A percentile compares a stretch with the other conserved stretches of the same genome.
These are phyloP conservation scores for Platichthys stellatus DNA, from an alignment of 2,113 vertebrate genomes.

Conservation along the genomic window DNA sequence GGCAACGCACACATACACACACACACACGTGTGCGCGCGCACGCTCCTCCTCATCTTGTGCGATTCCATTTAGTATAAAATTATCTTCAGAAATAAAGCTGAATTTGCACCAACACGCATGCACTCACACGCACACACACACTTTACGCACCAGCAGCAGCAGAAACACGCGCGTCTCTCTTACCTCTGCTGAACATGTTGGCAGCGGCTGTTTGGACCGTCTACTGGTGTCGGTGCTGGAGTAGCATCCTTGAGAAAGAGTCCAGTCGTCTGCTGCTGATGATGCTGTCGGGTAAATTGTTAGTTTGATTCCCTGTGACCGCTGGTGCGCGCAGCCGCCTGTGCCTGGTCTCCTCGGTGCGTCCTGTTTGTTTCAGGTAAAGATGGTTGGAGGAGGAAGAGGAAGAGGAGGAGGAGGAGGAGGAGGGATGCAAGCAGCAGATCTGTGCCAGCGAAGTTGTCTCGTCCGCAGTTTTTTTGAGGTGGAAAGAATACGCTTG, in stretches of 20 bases:
- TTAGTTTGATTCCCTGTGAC: slow-evolving; percentile 50
- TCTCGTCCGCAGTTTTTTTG: slow-evolving; percentile 4
- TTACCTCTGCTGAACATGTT: slow-evolving; percentile 81
- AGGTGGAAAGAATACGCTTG: background rate
- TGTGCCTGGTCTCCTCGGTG: slow-evolving; percentile 35
- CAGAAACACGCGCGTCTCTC: slow-evolving; percentile 26
- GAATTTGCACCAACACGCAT: slow-evolving; percentile 4
- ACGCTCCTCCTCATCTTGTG: background rate
- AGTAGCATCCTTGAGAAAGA: slow-evolving; percentile 68
- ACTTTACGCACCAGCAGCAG: background rate
- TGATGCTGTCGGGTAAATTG: slow-evolving; percentile 4
- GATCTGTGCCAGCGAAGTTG: slow-evolving; percentile 49
- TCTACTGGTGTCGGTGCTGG: slow-evolving; percentile 64
- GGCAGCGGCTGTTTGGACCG: slow-evolving; percentile 67
- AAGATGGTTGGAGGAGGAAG: slow-evolving; percentile 22
- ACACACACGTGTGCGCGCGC: too few species aligned
- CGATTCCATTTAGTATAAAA: background rate
- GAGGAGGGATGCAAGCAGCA: slow-evolving; percentile 7
- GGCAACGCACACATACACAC: too few species aligned
- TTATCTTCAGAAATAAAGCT: background rate
- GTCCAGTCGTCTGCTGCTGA: slow-evolving; percentile 27
- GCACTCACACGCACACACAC: background rate
- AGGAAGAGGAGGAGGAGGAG: background rate
- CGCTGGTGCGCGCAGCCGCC: slow-evolving; percentile 5
- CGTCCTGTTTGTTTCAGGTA: slow-evolving; percentile 34